A percentile compares a stretch with the other conserved stretches of the same genome.
Evolutionary conservation across 2,797 vertebrate species (phyloP).

Genomic region (Scomberomorus guttatus): DNA sequence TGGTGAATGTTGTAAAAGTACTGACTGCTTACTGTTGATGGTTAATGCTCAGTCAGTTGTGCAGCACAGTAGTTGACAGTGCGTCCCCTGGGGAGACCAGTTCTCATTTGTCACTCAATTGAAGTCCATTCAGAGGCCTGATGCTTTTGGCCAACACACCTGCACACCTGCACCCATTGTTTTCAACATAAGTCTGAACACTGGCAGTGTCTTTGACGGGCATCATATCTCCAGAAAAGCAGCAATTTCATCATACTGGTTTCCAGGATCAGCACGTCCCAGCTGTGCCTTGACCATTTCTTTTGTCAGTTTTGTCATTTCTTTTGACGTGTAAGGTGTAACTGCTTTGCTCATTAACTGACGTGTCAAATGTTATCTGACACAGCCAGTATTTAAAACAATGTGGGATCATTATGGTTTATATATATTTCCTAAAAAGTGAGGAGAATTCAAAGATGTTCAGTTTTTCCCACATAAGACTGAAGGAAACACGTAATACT

Average conservation of each 20-base stretch:
- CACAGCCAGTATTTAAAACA: neutral
- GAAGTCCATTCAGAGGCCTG: no score
- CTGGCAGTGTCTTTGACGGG: neutral
- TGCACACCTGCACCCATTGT: neutral
- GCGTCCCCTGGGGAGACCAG: no score
- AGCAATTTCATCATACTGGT: neutral
- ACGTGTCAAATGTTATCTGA: neutral
- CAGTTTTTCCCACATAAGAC: neutral
- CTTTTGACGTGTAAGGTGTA: fast-evolving
- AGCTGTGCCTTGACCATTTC: neutral
- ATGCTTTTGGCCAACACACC: neutral
- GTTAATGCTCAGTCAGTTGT: no score
- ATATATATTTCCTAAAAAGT: neutral
- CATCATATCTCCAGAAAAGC: neutral
- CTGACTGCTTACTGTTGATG: no score
- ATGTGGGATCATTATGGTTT: no score
- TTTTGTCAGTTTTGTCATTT: neutral
- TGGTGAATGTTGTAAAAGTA: no score
- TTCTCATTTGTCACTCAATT: no score
- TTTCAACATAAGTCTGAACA: neutral
- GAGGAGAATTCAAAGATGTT: neutral
- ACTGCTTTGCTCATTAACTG: neutral
- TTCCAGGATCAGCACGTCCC: neutral
- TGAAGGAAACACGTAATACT: neutral
- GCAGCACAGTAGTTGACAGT: no score